Conservation (phyloP, 1,140 invertebrate genomes). For the Plutomurus gul region DNA sequence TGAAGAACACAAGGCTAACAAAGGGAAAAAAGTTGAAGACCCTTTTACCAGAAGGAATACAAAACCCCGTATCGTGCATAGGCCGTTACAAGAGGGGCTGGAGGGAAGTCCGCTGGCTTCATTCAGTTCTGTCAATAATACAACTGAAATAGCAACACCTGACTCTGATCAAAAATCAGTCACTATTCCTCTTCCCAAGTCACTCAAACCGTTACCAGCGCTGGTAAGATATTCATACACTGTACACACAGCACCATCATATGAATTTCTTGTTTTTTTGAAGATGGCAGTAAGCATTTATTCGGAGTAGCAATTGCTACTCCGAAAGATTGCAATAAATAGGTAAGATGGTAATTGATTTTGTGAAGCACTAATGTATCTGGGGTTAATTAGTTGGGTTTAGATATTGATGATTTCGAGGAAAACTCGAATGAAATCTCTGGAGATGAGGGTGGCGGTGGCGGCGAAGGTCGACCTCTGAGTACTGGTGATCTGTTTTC, state of each 20-base stretch:
- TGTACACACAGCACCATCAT: too few species aligned
- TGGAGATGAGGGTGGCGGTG: conserved; percentile 17
- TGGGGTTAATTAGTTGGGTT: conserved; percentile 25
- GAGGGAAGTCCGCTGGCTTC: not conserved
- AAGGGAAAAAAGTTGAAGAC: conserved; percentile 81
- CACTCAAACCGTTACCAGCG: conserved; percentile 9
- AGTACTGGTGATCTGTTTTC: conserved; percentile 77
- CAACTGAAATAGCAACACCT: not conserved
- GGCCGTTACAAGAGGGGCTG: not conserved
- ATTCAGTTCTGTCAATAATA: not conserved
- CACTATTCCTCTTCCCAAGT: not conserved
- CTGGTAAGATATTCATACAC: conserved; percentile 1
- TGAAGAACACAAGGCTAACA: conserved; percentile 74
- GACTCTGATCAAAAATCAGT: not conserved
- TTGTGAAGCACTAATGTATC: too few species aligned
- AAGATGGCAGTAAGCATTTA: too few species aligned
- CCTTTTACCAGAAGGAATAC: conserved; percentile 92
- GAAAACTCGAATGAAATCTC: conserved; percentile 10
- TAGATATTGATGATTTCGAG: conserved; percentile 14
- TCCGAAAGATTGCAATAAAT: too few species aligned
- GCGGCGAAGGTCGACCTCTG: conserved; percentile 55
- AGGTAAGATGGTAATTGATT: too few species aligned
- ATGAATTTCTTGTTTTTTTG: too few species aligned
- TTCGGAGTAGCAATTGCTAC: too few species aligned
- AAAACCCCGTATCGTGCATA: conserved; percentile 76